Evolutionary conservation across 2,888 invertebrate genomes (phyloP).

Genomic region (Diaphora mendica): DNA sequence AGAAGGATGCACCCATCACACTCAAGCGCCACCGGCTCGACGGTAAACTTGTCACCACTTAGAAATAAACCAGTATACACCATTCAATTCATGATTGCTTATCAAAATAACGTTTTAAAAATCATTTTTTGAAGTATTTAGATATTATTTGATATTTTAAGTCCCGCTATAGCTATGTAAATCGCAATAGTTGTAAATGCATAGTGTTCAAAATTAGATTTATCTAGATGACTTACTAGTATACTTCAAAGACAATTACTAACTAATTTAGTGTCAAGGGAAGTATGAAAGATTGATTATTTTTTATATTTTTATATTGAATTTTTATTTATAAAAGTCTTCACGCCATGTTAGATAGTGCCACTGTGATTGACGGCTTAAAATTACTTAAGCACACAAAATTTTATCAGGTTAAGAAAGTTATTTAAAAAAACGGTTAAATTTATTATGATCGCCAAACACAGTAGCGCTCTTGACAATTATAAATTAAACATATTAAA

Average conservation of each 20-base stretch:
- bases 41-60: slow-evolving; percentile 63
- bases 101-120: slow-evolving; percentile 44
- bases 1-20: slow-evolving; percentile 90
- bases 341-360: slow-evolving; percentile 44
- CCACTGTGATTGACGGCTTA: slow-evolving; percentile 34
- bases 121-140: slow-evolving; percentile 44
- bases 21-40: slow-evolving; percentile 81
- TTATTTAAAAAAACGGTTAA: not conserved
- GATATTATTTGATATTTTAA: slow-evolving; percentile 49
- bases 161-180: slow-evolving; percentile 50
- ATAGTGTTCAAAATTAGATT: slow-evolving; percentile 56
- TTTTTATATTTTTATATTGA: slow-evolving; percentile 45
- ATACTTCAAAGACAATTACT: slow-evolving; percentile 23
- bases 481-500: not conserved
- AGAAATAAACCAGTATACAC: slow-evolving; percentile 31
- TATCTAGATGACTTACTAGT: slow-evolving; percentile 44
- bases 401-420: not conserved
- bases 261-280: slow-evolving; percentile 24
- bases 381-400: slow-evolving; percentile 1
- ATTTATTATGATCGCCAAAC: slow-evolving; percentile 14
- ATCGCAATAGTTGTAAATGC: slow-evolving; percentile 53
- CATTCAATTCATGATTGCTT: slow-evolving; percentile 50
- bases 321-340: slow-evolving; percentile 36
- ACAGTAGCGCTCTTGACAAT: slow-evolving; percentile 20
- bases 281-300: slow-evolving; percentile 33